Conservation (phyloP, 2,113 vertebrate genomes). For the Scortum barcoo region DNA sequence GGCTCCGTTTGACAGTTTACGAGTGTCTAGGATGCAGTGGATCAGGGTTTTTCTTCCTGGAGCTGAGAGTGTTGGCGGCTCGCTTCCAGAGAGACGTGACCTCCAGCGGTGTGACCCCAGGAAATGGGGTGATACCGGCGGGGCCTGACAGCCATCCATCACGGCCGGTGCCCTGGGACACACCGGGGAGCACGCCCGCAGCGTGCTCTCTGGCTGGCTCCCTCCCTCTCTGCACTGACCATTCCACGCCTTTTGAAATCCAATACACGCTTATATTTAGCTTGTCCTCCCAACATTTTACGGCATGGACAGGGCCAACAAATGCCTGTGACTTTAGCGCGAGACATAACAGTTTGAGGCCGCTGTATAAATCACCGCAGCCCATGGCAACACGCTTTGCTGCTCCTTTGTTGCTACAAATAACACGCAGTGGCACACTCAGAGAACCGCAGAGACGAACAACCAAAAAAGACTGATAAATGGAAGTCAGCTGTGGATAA, state of each 20-base stretch:
- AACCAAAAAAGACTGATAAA: constrained; percentile 50
- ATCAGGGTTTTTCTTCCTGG: constrained; percentile 60
- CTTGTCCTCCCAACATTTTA: constrained; percentile 62
- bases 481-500: constrained; percentile 69
- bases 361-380: constrained; percentile 43
- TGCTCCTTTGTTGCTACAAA: constrained; percentile 43
- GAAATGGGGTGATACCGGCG: constrained; percentile 52
- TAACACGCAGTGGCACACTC: not conserved
- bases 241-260: constrained; percentile 75
- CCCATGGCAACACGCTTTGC: constrained; percentile 46
- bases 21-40: constrained; percentile 58
- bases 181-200: constrained; percentile 14
- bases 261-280: constrained; percentile 78
- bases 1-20: constrained; percentile 61
- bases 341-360: constrained; percentile 40
- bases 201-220: constrained; percentile 33
- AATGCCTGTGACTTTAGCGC: constrained; percentile 51
- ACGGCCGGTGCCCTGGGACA: constrained; percentile 46
- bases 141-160: constrained; percentile 64
- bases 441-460: constrained; percentile 32
- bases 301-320: constrained; percentile 39
- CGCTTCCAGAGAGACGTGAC: constrained; percentile 53
- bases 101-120: constrained; percentile 61
- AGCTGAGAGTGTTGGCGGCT: constrained; percentile 45
- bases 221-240: constrained; percentile 56